Evolutionary conservation across 2,888 invertebrate genomes (phyloP).

Genomic region (Horisme vitalbata): DNA sequence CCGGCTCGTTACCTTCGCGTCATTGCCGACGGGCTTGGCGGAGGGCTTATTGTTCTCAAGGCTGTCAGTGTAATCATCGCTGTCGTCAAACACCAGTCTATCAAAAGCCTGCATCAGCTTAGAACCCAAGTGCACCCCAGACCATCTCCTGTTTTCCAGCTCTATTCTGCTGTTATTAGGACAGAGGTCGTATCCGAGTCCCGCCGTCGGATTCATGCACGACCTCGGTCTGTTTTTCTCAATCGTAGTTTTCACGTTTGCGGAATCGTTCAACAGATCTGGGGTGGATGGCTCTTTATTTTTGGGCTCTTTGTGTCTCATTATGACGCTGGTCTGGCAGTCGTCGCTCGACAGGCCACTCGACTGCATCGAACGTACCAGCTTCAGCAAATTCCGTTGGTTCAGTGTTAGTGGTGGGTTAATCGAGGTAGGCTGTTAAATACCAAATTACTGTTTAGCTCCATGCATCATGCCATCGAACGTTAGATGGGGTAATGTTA

Average conservation of each 20-base stretch:
- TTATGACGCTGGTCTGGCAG: constrained; percentile 77
- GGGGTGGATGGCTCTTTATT: constrained; percentile 81
- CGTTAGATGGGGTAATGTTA: constrained; percentile 53
- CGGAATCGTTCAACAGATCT: constrained; percentile 82
- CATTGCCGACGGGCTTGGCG: constrained; percentile 76
- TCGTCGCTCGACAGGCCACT: constrained; percentile 81
- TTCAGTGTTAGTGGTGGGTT: constrained; percentile 82
- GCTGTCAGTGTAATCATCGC: constrained; percentile 89
- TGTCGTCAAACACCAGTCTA: constrained; percentile 85
- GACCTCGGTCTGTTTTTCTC: constrained; percentile 87
- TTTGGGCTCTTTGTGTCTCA: constrained; percentile 76
- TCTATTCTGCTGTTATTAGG: constrained; percentile 76
- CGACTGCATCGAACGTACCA: constrained; percentile 83
- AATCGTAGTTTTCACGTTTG: constrained; percentile 70
- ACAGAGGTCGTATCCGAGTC: constrained; percentile 73
- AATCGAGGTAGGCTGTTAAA: constrained; percentile 82
- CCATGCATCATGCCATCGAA: constrained; percentile 74
- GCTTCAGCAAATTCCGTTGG: constrained; percentile 82
- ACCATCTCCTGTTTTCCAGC: constrained; percentile 87
- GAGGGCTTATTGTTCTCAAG: constrained; percentile 84
- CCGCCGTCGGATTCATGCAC: constrained; percentile 84
- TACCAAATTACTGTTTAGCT: constrained; percentile 70
- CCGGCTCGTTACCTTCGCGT: constrained; percentile 73
- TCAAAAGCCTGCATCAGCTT: constrained; percentile 89
- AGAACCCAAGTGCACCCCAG: constrained; percentile 86